Base-by-base conservation (phyloP, 2,888 invertebrate genomes). In the Sesamia inferens region DNA sequence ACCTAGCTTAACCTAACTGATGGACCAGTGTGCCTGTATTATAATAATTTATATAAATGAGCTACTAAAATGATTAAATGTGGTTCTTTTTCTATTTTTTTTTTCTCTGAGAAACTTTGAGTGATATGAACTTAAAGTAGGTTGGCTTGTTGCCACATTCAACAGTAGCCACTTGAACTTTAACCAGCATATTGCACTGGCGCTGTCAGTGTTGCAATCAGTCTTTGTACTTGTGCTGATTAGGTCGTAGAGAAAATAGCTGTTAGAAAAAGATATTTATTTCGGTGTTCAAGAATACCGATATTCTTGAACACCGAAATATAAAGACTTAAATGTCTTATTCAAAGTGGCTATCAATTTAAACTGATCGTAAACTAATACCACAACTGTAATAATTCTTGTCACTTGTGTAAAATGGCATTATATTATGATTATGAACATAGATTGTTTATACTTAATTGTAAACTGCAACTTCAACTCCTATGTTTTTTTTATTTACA, bases 91-190 rank as follows among this genome's bases (percentile, higher is more conserved):
- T 47, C 13, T 6, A 44, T 19, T 62, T 13, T 19, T 44, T 58
- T 62, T 57, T 54, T n/a, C 0, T 24, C 44, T 14, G 58, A 59
- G 48, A 10, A 39, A 62, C 24, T 77, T 19, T 48, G 58, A 77
- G 57, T 76, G 63, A 57, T 76, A 71, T 65, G 54, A 76, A 62
- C 24, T 71, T 62, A n/a, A 61, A 68, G 65, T 59, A 51, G 24
- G 64, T 83, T 81, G 80, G 74, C 83, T 70, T 14, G 5, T n/a
- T 24, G 79, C 79, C 80, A 81, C 74, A 79, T 65, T 67, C 57
- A 71, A 55, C 61, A 74, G 39, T 64, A 55, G 55, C 64, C 24
- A n/a, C 19, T 68, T 62, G 42, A 57, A 62, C 62, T 69, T 64
- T 48, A 68, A 73, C 69, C 66, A 67, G 73, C 68, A 73, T 65